Conservation (phyloP, 2,888 invertebrate species). For the Sarcophaga caerulescens region DNA sequence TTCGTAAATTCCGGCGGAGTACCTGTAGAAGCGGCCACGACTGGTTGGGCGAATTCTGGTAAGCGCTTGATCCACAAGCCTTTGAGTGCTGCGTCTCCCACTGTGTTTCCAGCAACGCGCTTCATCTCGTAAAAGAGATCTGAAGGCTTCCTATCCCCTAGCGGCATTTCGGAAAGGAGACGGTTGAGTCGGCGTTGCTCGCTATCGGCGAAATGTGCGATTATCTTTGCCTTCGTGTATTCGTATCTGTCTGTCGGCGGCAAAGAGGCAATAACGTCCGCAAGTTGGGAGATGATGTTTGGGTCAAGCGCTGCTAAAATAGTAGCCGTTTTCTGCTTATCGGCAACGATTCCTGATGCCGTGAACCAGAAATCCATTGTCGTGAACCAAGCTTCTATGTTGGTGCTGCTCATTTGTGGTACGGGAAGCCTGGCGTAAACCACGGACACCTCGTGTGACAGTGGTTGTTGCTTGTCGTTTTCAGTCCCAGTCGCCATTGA, state of each 20-base stretch:
- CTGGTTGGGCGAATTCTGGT: neutral
- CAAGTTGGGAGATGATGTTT: no score
- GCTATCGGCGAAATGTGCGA: conserved; percentile 30
- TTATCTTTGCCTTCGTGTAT: conserved; percentile 6
- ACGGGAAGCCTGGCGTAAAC: no score
- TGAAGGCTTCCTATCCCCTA: neutral
- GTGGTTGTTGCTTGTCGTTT: no score
- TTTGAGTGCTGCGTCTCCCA: neutral
- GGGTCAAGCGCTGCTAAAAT: no score
- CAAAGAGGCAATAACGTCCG: no score
- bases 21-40: neutral
- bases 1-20: neutral
- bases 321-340: no score
- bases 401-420: no score
- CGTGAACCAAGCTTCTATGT: no score
- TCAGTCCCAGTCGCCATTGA: no score
- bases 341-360: no score
- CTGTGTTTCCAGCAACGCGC: conserved; percentile 1
- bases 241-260: conserved; percentile 9
- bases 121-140: conserved; percentile 37
- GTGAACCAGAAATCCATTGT: no score
- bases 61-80: neutral
- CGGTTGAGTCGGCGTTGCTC: conserved; percentile 22
- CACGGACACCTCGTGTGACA: no score
- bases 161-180: conserved; percentile 46